phyloP scores from a whole-genome alignment of 2,113 vertebrate genomes.

The Castor canadensis region DNA sequence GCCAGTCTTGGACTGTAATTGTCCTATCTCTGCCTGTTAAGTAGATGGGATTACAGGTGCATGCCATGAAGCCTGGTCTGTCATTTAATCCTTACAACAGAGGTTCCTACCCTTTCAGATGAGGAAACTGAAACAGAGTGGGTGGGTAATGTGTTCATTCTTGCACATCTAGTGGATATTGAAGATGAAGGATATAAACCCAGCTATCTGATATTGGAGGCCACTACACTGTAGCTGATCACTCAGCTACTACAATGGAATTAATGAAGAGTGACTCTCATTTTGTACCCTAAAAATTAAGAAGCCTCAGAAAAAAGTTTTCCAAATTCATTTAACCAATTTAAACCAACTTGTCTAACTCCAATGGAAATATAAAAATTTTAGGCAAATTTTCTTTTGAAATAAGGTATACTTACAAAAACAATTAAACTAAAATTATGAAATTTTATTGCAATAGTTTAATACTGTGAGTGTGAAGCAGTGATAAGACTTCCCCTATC shows the following conservation, averaged over 20 bases:
- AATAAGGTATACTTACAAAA: conserved; percentile 3
- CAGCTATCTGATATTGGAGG: not conserved
- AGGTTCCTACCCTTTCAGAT: not conserved
- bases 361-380: not conserved
- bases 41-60: no score
- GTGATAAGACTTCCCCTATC: not conserved
- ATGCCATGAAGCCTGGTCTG: no score
- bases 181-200: not conserved
- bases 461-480: not conserved
- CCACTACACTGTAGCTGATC: not conserved
- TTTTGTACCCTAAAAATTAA: not conserved
- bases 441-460: not conserved
- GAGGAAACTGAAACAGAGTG: not conserved
- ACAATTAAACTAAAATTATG: not conserved
- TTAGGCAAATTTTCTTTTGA: conserved; percentile 3
- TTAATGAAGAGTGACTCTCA: not conserved
- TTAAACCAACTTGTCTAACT: not conserved
- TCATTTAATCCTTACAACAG: not conserved
- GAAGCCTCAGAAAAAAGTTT: not conserved
- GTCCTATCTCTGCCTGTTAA: no score
- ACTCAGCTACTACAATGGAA: not conserved
- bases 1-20: no score
- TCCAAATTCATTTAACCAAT: no score
- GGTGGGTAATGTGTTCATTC: not conserved
- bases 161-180: not conserved